Percentiles rank a stretch among this genome's conserved stretches.
Conservation (phyloP, 2,888 invertebrate species). For the Acrocyrtus sp. region DNA sequence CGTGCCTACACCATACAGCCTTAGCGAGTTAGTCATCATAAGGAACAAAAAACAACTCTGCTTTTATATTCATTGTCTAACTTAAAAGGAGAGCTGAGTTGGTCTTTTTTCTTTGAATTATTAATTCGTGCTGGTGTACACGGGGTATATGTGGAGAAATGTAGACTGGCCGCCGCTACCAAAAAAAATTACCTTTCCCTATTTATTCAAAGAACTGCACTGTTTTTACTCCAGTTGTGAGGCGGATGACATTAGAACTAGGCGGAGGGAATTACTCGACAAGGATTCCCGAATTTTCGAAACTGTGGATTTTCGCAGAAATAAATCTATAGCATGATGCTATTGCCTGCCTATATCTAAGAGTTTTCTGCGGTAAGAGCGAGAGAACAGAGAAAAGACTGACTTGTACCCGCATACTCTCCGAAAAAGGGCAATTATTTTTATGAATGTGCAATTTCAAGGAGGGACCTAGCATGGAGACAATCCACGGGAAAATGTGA, state of each 20-base stretch:
- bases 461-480: too few species aligned
- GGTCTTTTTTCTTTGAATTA: slow-evolving; percentile 29
- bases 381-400: neutral
- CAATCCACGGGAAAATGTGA: neutral
- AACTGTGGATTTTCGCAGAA: neutral
- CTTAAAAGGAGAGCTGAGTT: neutral
- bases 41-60: neutral
- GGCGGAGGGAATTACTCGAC: neutral
- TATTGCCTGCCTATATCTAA: too few species aligned
- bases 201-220: neutral
- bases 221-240: neutral
- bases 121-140: slow-evolving; percentile 19
- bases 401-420: too few species aligned
- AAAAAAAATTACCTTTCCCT: too few species aligned
- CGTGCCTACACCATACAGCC: too few species aligned
- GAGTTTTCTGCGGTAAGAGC: neutral
- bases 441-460: neutral
- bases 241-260: neutral
- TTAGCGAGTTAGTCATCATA: too few species aligned
- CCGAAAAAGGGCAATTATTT: neutral
- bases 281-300: neutral
- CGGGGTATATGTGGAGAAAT: too few species aligned
- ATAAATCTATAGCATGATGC: neutral
- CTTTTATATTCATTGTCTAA: neutral
- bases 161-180: neutral